Percentiles rank a stretch among this genome's conserved stretches.
Conservation (phyloP, 2,113 vertebrate genomes). For the Hypanus sabinus region DNA sequence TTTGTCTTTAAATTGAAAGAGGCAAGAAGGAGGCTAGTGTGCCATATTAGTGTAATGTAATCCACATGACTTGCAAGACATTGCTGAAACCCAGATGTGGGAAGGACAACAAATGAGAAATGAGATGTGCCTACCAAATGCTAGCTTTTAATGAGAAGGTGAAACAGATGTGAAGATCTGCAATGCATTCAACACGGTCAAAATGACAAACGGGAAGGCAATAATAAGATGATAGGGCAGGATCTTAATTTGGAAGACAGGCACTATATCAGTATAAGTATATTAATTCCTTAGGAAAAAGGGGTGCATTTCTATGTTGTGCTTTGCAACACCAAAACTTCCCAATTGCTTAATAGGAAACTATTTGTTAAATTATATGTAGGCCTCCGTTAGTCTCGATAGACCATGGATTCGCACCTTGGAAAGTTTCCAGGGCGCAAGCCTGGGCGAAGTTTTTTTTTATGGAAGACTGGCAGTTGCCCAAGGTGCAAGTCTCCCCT, state of each 20-base stretch:
- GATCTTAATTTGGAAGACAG: background rate
- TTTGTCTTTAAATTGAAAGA: background rate
- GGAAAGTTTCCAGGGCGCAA: too few species aligned
- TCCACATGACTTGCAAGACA: background rate
- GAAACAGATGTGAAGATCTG: background rate
- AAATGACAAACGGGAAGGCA: background rate
- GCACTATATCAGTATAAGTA: background rate
- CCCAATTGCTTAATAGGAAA: too few species aligned
- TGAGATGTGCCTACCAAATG: background rate
- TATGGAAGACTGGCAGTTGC: too few species aligned
- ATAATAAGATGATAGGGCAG: background rate
- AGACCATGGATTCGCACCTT: too few species aligned
- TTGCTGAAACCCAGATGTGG: background rate
- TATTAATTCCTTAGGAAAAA: background rate
- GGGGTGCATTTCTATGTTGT: background rate
- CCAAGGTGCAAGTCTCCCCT: too few species aligned
- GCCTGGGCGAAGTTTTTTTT: too few species aligned
- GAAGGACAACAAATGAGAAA: background rate
- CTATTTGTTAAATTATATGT: too few species aligned
- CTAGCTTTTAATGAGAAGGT: background rate
- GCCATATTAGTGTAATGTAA: too few species aligned
- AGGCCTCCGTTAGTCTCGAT: too few species aligned
- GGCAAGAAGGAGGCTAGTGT: background rate
- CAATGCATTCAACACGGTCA: background rate
- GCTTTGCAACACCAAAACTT: background rate